Conservation (phyloP, 2,888 invertebrate genomes). For the Arrhopalites spinosus region DNA sequence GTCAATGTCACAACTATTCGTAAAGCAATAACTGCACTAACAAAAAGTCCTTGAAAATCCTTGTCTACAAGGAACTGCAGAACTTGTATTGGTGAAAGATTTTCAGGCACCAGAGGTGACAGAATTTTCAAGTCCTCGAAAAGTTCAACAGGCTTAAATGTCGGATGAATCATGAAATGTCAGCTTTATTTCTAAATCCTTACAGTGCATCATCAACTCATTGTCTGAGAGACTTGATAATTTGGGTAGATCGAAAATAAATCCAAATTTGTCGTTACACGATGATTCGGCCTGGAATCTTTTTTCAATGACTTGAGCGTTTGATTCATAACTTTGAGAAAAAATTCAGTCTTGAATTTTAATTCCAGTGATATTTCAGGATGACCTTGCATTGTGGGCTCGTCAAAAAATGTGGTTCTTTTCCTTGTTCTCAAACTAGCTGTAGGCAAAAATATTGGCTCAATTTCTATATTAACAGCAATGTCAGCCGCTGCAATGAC, state of each 20-base stretch:
- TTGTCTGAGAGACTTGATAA: neutral
- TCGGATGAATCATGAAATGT: neutral
- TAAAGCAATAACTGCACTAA: neutral
- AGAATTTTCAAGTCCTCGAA: neutral
- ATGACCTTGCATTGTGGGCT: neutral
- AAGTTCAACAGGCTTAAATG: neutral
- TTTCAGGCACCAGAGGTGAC: neutral
- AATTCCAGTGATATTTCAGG: neutral
- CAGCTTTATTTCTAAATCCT: neutral
- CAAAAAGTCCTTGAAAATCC: neutral
- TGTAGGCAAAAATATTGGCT: neutral
- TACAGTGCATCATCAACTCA: neutral
- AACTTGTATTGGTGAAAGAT: neutral
- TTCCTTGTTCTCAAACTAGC: neutral
- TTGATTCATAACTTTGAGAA: neutral
- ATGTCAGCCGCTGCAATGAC: neutral
- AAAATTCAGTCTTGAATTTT: neutral
- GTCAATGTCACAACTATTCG: neutral
- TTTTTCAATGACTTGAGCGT: neutral
- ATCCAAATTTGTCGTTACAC: neutral
- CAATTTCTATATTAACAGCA: neutral
- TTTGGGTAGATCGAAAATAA: neutral
- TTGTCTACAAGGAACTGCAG: neutral
- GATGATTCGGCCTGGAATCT: neutral
- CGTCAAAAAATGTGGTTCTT: neutral